phyloP scores from a whole-genome alignment of 2,888 invertebrate species.

The Syritta pipiens region DNA sequence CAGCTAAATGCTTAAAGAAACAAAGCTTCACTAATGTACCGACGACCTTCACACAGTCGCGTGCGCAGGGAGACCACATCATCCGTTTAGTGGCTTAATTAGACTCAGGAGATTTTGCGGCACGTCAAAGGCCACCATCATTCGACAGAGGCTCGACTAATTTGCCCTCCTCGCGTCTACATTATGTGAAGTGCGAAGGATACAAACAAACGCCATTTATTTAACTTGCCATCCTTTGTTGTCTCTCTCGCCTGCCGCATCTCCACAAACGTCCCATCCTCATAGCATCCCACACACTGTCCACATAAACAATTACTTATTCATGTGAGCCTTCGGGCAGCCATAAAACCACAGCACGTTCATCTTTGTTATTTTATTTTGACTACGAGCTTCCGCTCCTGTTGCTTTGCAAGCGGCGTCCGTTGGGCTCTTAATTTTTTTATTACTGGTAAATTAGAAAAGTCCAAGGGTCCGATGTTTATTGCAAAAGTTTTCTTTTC shows the following conservation, averaged over 20 bases:
- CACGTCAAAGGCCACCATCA: no score
- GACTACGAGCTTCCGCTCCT: neutral
- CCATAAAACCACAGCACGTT: constrained; percentile 2
- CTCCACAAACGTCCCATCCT: neutral
- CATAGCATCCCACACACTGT: neutral
- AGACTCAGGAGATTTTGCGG: no score
- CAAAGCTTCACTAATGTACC: no score
- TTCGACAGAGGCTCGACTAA: no score
- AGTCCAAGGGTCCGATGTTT: neutral
- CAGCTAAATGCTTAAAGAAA: no score
- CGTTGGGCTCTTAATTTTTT: neutral
- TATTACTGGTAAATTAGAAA: neutral
- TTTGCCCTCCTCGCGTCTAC: no score
- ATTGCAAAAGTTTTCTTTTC: neutral
- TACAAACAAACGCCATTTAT: no score
- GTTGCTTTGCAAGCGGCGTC: constrained; percentile 3
- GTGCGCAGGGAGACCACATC: no score
- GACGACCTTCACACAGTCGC: no score
- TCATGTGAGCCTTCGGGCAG: constrained; percentile 3
- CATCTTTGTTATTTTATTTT: constrained; percentile 12
- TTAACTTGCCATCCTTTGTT: neutral
- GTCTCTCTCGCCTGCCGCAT: neutral
- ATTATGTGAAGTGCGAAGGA: no score
- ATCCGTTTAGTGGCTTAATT: no score
- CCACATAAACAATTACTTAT: constrained; percentile 10